Percentiles rank a stretch among this genome's conserved stretches.
Evolutionary conservation across 1,140 invertebrate species (phyloP).

Genomic region (Bombus superbus): DNA sequence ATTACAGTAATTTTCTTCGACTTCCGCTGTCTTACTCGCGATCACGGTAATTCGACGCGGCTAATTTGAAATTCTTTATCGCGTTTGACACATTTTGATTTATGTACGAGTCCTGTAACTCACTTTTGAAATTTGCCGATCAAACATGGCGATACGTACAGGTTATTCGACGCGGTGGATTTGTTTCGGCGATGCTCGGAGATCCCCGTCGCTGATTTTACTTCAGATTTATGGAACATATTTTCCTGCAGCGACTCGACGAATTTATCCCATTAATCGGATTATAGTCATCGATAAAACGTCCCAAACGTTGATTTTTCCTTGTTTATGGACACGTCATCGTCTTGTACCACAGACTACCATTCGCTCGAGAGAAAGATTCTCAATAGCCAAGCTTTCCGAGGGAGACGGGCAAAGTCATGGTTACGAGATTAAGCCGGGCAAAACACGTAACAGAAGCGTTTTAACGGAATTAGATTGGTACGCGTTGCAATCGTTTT

Average conservation of each 20-base stretch:
- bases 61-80: not conserved
- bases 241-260: not conserved
- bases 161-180: conserved; percentile 4
- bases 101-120: not conserved
- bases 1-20: not conserved
- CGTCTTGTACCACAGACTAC: not conserved
- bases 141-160: conserved; percentile 18
- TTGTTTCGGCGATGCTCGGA: not conserved
- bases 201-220: not conserved
- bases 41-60: not conserved
- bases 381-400: not conserved
- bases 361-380: not conserved
- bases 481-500: conserved; percentile 27
- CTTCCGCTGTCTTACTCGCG: not conserved
- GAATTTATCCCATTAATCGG: not conserved
- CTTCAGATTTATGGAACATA: conserved; percentile 29
- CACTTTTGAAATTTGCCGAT: conserved; percentile 19
- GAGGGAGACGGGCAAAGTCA: not conserved
- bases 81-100: not conserved
- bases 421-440: conserved; percentile 6
- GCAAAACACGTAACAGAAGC: not conserved
- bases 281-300: not conserved
- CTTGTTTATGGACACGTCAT: not conserved
- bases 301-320: not conserved
- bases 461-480: conserved; percentile 48